These are phyloP conservation scores for Margaritifera margaritifera DNA, from an alignment of 2,888 invertebrate species.

Conservation along the genomic window DNA sequence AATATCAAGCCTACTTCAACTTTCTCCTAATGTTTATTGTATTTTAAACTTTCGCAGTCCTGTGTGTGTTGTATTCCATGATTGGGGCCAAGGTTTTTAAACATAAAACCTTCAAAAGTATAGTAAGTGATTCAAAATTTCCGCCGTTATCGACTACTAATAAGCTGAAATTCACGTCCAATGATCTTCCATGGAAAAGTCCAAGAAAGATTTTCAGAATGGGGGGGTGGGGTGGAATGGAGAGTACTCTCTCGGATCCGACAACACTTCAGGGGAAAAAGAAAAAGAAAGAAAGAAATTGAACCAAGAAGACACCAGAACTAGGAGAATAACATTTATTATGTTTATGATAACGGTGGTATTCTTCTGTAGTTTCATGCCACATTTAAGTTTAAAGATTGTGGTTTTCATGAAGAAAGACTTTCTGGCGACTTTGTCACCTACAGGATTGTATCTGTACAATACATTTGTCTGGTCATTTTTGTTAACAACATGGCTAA, in stretches of 20 bases:
- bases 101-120: slow-evolving; percentile 20
- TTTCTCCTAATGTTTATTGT: slow-evolving; percentile 27
- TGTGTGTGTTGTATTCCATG: slow-evolving; percentile 33
- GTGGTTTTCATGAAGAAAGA: slow-evolving; percentile 17
- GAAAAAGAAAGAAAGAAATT: slow-evolving; percentile 6
- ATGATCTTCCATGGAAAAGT: too few species aligned
- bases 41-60: slow-evolving; percentile 28
- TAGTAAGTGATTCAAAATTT: slow-evolving; percentile 10
- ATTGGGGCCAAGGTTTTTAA: slow-evolving; percentile 38
- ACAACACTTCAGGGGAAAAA: too few species aligned
- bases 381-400: slow-evolving; percentile 31
- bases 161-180: too few species aligned
- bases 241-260: too few species aligned
- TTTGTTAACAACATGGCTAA: slow-evolving; percentile 41
- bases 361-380: slow-evolving; percentile 36
- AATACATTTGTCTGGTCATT: slow-evolving; percentile 41
- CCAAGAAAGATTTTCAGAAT: too few species aligned
- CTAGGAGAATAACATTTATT: slow-evolving; percentile 33
- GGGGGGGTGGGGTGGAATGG: too few species aligned
- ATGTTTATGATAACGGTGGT: slow-evolving; percentile 32
- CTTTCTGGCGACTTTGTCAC: slow-evolving; percentile 23
- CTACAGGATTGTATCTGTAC: slow-evolving; percentile 19
- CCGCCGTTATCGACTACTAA: too few species aligned
- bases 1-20: slow-evolving; percentile 32
- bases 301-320: slow-evolving; percentile 25